Conservation (phyloP, 2,797 vertebrate species). For the Pipistrellus kuhlii region DNA sequence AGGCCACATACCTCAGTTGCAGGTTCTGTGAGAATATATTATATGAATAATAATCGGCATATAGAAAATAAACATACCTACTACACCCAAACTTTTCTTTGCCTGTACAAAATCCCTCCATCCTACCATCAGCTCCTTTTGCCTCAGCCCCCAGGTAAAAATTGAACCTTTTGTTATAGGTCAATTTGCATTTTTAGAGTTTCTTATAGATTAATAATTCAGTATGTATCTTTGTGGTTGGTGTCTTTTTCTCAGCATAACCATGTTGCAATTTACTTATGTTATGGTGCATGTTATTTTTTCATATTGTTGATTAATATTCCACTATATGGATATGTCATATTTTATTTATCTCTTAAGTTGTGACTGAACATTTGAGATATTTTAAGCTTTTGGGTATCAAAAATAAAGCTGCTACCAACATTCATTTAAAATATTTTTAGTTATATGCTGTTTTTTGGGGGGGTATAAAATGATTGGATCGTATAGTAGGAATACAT, state of each 20-base stretch:
- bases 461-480: not conserved
- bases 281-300: not conserved
- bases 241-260: not conserved
- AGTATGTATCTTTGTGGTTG: not conserved
- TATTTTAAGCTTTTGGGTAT: not conserved
- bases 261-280: not conserved
- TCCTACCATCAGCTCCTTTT: not conserved
- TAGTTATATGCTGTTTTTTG: not conserved
- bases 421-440: not conserved
- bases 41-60: not conserved
- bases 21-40: no score
- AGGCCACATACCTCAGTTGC: no score
- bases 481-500: not conserved
- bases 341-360: not conserved
- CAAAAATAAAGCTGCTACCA: not conserved
- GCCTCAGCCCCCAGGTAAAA: not conserved
- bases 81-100: not conserved
- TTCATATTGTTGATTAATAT: not conserved
- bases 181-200: not conserved
- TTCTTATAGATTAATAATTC: not conserved
- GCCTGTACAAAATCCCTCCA: not conserved
- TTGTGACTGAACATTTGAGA: not conserved
- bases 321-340: not conserved
- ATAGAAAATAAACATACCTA: not conserved
- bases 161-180: not conserved